A percentile compares a stretch with the other conserved stretches of the same genome.
These are phyloP conservation scores for Plecturocebus donacophilus DNA, from an alignment of 2,113 vertebrate genomes.

Conservation along the genomic window DNA sequence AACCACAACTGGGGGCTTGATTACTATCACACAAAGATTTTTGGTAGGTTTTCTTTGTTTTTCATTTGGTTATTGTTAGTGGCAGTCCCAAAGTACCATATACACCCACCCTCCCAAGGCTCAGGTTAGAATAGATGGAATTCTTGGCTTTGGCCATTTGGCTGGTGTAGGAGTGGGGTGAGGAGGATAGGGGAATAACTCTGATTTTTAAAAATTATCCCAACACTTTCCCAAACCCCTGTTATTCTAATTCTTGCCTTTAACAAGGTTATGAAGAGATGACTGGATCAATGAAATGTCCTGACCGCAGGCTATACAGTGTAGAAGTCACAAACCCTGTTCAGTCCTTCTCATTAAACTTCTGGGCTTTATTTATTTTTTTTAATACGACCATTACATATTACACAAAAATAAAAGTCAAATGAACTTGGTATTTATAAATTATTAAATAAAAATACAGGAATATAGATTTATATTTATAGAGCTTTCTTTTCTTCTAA, in stretches of 20 bases:
- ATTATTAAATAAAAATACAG: conserved; percentile 85
- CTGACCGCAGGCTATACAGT: conserved; percentile 53
- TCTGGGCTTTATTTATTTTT: conserved; percentile 79
- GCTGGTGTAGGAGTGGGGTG: background rate
- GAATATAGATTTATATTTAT: conserved; percentile 84
- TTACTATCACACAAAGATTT: conserved; percentile 20
- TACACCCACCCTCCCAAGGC: background rate
- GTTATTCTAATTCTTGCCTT: conserved; percentile 54
- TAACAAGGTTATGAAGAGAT: conserved; percentile 45
- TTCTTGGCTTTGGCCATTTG: conserved; percentile 40
- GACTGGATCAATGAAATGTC: conserved; percentile 41
- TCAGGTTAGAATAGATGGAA: background rate
- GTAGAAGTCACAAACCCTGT: conserved; percentile 79
- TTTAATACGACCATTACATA: conserved; percentile 82
- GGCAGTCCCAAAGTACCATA: background rate
- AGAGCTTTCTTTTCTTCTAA: conserved; percentile 81
- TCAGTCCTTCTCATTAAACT: conserved; percentile 79
- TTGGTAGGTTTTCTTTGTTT: conserved; percentile 23
- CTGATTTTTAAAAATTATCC: background rate
- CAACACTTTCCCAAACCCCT: conserved; percentile 35
- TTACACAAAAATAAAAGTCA: conserved; percentile 84
- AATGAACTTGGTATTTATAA: conserved; percentile 82
- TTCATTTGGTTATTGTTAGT: background rate
- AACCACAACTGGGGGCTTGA: background rate
- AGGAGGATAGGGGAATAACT: background rate